Percentiles rank a stretch among this genome's conserved stretches.
Conservation (phyloP, 2,888 invertebrate genomes). For the Nowickia ferox region DNA sequence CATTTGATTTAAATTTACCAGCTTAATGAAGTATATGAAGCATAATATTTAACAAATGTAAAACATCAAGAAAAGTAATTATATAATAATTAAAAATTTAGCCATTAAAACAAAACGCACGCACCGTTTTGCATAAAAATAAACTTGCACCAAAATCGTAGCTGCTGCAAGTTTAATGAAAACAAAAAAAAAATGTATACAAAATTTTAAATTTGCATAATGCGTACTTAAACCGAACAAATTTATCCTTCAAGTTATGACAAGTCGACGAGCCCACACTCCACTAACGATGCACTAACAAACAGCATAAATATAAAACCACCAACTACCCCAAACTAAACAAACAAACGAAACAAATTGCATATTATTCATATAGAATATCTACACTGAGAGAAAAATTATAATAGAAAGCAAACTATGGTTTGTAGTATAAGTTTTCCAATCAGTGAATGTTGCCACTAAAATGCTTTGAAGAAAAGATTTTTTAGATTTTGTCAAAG, state of each 20-base stretch:
- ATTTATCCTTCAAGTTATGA: slow-evolving; percentile 60
- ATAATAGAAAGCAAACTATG: background rate
- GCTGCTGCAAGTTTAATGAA: slow-evolving; percentile 21
- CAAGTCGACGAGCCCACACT: slow-evolving; percentile 1
- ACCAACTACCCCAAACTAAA: slow-evolving; percentile 55
- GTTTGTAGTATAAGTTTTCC: no score
- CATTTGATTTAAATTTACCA: background rate
- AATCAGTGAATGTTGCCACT: no score
- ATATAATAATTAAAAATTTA: slow-evolving; percentile 60
- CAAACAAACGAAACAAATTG: slow-evolving; percentile 58
- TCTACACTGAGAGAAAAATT: slow-evolving; percentile 50
- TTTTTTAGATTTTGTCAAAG: no score
- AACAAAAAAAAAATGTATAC: slow-evolving; percentile 11
- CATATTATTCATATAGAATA: slow-evolving; percentile 45
- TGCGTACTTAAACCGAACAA: slow-evolving; percentile 67
- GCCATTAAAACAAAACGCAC: slow-evolving; percentile 64
- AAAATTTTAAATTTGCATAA: slow-evolving; percentile 67
- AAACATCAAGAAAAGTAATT: background rate
- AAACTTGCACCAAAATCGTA: slow-evolving; percentile 42
- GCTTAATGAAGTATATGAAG: background rate
- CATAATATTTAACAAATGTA: background rate
- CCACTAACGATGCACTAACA: background rate
- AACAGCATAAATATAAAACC: slow-evolving; percentile 45
- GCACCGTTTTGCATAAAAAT: slow-evolving; percentile 69
- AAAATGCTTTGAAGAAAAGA: no score